Evolutionary conservation across 2,888 invertebrate species (phyloP), one percentile per base, ranked within the genome.

Genomic region (Stenodema calcarata): DNA sequence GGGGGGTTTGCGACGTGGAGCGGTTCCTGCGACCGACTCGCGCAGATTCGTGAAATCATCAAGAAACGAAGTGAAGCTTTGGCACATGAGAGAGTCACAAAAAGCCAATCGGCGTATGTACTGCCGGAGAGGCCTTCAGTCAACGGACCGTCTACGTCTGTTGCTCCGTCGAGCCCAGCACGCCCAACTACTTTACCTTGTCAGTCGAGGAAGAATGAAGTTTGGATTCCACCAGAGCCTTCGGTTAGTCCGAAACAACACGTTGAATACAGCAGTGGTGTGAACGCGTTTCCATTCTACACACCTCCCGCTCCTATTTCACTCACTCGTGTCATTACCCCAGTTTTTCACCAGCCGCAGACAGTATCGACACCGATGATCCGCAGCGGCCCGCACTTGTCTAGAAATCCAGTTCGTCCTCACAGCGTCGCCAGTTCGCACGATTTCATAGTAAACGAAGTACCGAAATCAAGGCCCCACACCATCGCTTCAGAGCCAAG

Each of bases 401-500:
- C 88, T 9, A 82, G 88, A 18, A 89, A 88, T 80, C 80, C 80
- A 42, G 50, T 78, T 30, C 86, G 86, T n/a, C 86, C 86, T 1
- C 86, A 86, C 73, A 86, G 86, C 28, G 41, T 87, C 28, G 44
- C 75, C 18, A 73, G 41, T 18, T 30, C 86, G 14, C 44, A 78
- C 14, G 86, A 86, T 44, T 80, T 69, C 86, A 79, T 14, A 44
- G 78, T n/a, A 27, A 86, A 41, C 47, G 79, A 73, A 78, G 42
- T 28, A 28, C 54, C 86, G 89, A 91, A 92, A 47, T 44, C 86
- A 88, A 90, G 94, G 84, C 94, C 94, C 54, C 94, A 94, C 91
- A 94, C 94, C 90, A 93, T 94, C 89, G 94, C 94, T 88, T 92
- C 93, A 42, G 84, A 84, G 18, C 47, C 47, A 0, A 86, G 35